phyloP scores from a whole-genome alignment of 2,113 vertebrate species.

The Sorex fumeus region DNA sequence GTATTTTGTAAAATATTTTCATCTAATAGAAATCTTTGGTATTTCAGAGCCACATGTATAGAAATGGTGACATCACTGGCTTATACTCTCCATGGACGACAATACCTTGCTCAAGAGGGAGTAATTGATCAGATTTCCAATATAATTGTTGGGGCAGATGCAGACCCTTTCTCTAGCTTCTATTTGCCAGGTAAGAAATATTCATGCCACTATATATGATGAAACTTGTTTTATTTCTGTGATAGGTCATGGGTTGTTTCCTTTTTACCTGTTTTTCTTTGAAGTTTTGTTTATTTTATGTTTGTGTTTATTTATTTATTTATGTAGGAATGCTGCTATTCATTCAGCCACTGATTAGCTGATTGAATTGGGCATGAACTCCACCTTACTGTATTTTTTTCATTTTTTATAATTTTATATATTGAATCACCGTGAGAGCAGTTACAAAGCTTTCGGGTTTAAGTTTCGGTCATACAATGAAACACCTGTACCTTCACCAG shows the following conservation, averaged over 20 bases:
- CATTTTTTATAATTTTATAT: too few relatives aligned
- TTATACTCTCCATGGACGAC: constrained; percentile 92
- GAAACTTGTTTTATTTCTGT: constrained; percentile 39
- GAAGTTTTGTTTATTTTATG: neutral
- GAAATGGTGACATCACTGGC: constrained; percentile 96
- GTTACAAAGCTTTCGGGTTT: too few relatives aligned
- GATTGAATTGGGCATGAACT: too few relatives aligned
- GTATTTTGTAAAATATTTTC: neutral
- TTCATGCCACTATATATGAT: neutral
- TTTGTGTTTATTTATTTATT: too few relatives aligned
- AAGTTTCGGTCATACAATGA: too few relatives aligned
- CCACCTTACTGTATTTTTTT: too few relatives aligned
- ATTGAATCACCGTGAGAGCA: too few relatives aligned
- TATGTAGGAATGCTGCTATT: too few relatives aligned
- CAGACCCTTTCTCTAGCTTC: constrained; percentile 95
- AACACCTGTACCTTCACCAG: too few relatives aligned
- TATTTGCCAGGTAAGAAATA: constrained; percentile 94
- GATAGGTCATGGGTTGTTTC: neutral
- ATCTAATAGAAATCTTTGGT: constrained; percentile 50
- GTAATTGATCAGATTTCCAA: constrained; percentile 95
- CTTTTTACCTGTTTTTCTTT: neutral
- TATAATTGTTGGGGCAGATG: constrained; percentile 95
- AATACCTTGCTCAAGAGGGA: constrained; percentile 95
- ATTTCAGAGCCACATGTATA: constrained; percentile 93
- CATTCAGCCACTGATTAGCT: too few relatives aligned